phyloP scores from a whole-genome alignment of 1,140 invertebrate genomes.

The Hylyphantes graminicola region DNA sequence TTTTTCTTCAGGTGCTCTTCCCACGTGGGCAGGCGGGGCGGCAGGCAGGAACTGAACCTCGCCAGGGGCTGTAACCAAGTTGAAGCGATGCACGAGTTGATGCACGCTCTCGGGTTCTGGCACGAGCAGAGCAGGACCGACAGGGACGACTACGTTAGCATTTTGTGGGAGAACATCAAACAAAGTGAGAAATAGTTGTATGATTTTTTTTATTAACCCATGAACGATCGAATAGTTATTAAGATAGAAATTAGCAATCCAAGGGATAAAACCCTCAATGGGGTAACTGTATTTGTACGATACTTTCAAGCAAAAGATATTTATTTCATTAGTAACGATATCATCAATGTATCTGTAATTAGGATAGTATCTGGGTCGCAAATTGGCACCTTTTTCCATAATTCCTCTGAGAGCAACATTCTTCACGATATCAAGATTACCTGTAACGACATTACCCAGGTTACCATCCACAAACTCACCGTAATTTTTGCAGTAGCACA shows the following conservation, averaged over 20 bases:
- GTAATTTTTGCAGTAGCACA: no score
- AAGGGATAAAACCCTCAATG: no score
- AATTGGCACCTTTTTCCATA: no score
- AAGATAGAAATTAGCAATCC: constrained; percentile 20
- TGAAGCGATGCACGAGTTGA: constrained; percentile 81
- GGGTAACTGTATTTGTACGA: no score
- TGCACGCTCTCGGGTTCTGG: constrained; percentile 80
- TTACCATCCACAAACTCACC: no score
- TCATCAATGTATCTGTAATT: no score
- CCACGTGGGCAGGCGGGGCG: constrained; percentile 55
- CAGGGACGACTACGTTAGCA: constrained; percentile 75
- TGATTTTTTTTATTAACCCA: constrained; percentile 75
- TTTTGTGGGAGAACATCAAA: constrained; percentile 76
- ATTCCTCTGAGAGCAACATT: no score
- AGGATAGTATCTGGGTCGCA: no score
- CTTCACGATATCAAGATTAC: no score
- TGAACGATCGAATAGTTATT: constrained; percentile 62
- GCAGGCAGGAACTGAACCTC: constrained; percentile 52
- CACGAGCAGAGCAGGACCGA: constrained; percentile 77
- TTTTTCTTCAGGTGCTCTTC: constrained; percentile 28
- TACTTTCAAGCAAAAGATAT: no score
- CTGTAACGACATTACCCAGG: no score
- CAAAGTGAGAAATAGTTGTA: constrained; percentile 68
- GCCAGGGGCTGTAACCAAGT: constrained; percentile 53
- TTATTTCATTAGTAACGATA: no score